phyloP scores from a whole-genome alignment of 2,797 vertebrate species.

The Euphonia xanthogaster region DNA sequence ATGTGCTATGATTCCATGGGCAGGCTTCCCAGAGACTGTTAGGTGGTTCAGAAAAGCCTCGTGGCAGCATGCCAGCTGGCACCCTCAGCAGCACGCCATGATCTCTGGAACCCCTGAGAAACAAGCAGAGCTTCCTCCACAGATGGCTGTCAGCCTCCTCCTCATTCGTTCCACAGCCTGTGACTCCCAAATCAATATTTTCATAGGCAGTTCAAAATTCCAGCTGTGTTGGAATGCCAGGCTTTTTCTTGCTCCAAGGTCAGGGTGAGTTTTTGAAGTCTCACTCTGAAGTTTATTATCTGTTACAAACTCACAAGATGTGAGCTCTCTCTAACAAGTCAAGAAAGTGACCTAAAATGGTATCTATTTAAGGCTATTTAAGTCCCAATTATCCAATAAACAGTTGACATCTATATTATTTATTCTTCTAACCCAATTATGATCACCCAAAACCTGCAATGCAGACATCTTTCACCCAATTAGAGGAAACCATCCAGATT shows the following conservation, averaged over 20 bases:
- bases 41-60: neutral
- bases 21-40: slow-evolving; percentile 15
- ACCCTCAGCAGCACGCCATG: neutral
- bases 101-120: slow-evolving; percentile 10
- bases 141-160: slow-evolving; percentile 47
- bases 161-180: slow-evolving; percentile 1
- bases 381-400: neutral
- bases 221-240: neutral
- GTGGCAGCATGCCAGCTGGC: slow-evolving; percentile 43
- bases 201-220: neutral
- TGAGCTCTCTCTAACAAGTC: neutral
- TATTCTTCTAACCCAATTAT: neutral
- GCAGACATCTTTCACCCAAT: neutral
- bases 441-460: neutral
- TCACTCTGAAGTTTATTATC: neutral
- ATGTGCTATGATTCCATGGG: neutral
- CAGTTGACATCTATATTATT: neutral
- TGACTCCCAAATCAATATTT: slow-evolving; percentile 33
- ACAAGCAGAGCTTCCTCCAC: slow-evolving; percentile 49
- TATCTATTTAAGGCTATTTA: neutral
- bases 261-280: neutral
- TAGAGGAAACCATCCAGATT: neutral
- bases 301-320: neutral
- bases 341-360: neutral
- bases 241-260: neutral